Evolutionary conservation across 2,888 invertebrate genomes (phyloP), one percentile per base, ranked within the genome.

Genomic region (Sclerodermus sp.): DNA sequence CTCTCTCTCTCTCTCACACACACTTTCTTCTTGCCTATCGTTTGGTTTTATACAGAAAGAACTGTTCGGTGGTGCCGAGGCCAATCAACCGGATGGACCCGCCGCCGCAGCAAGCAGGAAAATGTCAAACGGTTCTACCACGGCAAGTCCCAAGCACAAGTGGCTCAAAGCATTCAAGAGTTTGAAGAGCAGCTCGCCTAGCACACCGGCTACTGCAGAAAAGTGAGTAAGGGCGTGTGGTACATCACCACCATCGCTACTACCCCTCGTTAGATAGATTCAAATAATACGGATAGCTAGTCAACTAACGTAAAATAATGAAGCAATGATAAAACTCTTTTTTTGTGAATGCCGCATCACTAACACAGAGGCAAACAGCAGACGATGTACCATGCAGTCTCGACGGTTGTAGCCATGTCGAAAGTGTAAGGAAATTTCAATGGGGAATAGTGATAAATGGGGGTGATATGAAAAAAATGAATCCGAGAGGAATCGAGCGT

Each of bases 141-240:
- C 90, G 62, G 89, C 90, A 72, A 90, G 90, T 49, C 96, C 96
- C 87, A 96, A 96, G 83, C 93, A 91, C 78, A 96, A 96, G 84
- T 96, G 96, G 96, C 83, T 96, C 72, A 96, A 96, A 81, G 96
- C 96, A 61, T 94, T 96, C 84, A 90, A 93, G 79, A 94, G 93
- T 80, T 84, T 96, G 64, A 94, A 94, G 81, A 91, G 92, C 37
- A 89, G 89, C 65, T 82, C 83, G 8, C 76, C 77, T 9, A 73
- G 75, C 2, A 71, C 75, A 2, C 73, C 78, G 29, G 73, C 78
- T 2, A 55, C 76, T 9, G 49, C 60, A 38, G 87, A 88, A 76
- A 88, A 87, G 88, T 88, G 79, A 85, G 86, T 82, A n/a, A n/a
- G n/a, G n/a, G n/a, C n/a, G n/a, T n/a, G n/a, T n/a, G n/a, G n/a